Conservation (phyloP, 2,797 vertebrate species). For the Alosa sapidissima region DNA sequence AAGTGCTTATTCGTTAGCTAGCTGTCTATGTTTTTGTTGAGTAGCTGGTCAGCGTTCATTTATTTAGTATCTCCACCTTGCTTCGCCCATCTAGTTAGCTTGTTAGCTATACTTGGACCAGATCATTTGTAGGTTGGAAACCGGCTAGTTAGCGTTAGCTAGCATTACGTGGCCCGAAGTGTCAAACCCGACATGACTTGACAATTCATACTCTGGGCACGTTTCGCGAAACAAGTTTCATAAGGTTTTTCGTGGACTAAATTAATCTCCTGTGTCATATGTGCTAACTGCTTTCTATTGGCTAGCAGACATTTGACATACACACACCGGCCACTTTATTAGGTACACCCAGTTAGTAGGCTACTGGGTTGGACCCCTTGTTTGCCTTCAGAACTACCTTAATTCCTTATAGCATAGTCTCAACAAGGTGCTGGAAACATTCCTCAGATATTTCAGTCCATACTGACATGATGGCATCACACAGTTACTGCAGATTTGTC, state of each 20-base stretch:
- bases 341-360: too few species aligned
- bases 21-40: neutral
- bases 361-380: too few species aligned
- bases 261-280: neutral
- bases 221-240: neutral
- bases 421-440: too few species aligned
- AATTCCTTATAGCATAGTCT: too few species aligned
- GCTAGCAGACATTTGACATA: too few species aligned
- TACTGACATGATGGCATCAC: too few species aligned
- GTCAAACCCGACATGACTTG: neutral
- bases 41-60: neutral
- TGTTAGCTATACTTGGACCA: neutral
- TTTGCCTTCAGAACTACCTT: too few species aligned
- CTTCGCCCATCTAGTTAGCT: neutral
- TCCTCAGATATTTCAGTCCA: too few species aligned
- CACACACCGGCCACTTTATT: too few species aligned
- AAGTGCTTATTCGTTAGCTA: neutral
- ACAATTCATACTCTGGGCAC: neutral
- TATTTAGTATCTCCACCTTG: neutral
- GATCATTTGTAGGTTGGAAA: neutral
- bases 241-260: neutral
- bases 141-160: neutral
- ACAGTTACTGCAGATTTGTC: too few species aligned
- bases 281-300: neutral
- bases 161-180: neutral